Conservation (phyloP, 2,113 vertebrate genomes). For the Crypturellus undulatus region DNA sequence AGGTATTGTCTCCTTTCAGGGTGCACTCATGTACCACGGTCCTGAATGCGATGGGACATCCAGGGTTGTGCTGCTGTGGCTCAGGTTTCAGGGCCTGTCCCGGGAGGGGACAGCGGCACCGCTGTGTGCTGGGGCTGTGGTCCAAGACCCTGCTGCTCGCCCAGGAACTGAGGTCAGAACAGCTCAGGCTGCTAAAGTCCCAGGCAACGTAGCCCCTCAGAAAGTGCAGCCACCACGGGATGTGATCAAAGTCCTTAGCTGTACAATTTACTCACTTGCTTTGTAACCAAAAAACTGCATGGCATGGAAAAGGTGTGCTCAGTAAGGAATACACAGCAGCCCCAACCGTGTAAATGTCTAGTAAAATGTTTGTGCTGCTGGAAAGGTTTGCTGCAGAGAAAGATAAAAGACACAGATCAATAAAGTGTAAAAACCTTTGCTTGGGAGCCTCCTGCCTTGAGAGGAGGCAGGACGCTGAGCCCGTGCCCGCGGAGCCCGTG, state of each 20-base stretch:
- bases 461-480: neutral
- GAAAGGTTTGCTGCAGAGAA: constrained; percentile 49
- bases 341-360: neutral
- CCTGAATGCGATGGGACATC: neutral
- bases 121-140: constrained; percentile 19
- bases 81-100: neutral
- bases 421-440: constrained; percentile 52
- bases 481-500: rapidly evolving
- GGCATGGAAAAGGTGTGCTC: neutral
- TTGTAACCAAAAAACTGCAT: neutral
- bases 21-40: neutral
- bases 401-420: constrained; percentile 62
- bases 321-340: neutral
- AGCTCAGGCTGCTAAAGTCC: neutral
- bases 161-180: constrained; percentile 33
- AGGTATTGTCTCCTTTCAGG: constrained; percentile 60
- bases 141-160: neutral
- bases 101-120: constrained; percentile 46
- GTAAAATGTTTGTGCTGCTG: constrained; percentile 40
- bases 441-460: constrained; percentile 29
- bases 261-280: constrained; percentile 47
- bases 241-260: constrained; percentile 26
- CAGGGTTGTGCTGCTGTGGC: neutral
- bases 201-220: neutral
- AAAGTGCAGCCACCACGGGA: neutral